Percentiles rank a stretch among this genome's conserved stretches.
phyloP scores from a whole-genome alignment of 2,113 vertebrate genomes.

The Nipponia nippon region DNA sequence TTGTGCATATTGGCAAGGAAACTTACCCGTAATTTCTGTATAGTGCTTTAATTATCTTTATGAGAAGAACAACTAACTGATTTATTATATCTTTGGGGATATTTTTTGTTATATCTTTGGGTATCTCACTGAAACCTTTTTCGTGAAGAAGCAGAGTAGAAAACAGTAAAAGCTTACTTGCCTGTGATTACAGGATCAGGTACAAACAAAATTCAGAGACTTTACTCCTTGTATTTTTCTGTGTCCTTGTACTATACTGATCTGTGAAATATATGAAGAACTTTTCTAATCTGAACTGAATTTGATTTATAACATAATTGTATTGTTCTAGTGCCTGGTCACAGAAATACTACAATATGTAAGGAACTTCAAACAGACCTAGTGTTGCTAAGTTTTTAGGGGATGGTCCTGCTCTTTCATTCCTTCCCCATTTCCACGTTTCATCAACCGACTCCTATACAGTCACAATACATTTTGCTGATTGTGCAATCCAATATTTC shows the following conservation, averaged over 20 bases:
- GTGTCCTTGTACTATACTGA: neutral
- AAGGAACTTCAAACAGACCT: neutral
- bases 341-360: neutral
- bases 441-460: neutral
- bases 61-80: neutral
- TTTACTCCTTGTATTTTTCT: neutral
- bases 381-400: neutral
- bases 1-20: constrained; percentile 2
- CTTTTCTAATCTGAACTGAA: neutral
- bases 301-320: neutral
- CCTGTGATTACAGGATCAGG: neutral
- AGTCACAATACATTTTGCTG: accelerated
- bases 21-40: constrained; percentile 12
- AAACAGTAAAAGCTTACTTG: neutral
- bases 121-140: neutral
- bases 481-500: neutral
- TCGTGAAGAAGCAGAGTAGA: neutral
- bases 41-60: constrained; percentile 14
- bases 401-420: neutral
- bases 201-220: neutral
- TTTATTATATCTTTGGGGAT: constrained; percentile 1
- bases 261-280: neutral
- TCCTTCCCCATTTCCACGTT: neutral
- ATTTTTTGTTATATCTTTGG: neutral
- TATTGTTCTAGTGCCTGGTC: neutral